Base-by-base conservation (phyloP, 2,888 invertebrate species). In the Andrena praecox region DNA sequence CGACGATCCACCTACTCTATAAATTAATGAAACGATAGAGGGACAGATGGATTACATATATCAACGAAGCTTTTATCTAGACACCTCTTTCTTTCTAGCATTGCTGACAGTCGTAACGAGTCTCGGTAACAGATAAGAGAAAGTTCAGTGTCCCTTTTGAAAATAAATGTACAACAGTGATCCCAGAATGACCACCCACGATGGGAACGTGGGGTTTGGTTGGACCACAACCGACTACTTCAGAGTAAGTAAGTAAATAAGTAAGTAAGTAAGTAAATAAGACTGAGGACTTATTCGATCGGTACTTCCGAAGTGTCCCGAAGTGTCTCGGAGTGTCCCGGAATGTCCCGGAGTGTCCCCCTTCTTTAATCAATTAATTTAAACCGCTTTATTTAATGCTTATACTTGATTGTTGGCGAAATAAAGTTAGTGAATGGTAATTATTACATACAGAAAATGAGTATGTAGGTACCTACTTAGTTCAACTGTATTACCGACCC, bases 111-210 rank as follows among this genome's bases (percentile, higher is more conserved):
- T 27, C 4, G 20, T 56, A 56, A 24, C 54, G 5, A 60, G 31
- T 12, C 10, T 56, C 54, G 6, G 59, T 52, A 4, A 16, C 7
- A 3, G 64, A 63, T 50, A 80, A 31, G 24, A 10, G 27, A 27
- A 72, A 16, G 27, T 35, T 50, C 16, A 29, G 31, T 35, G 35
- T 52, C n/a, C 27, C 56, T 27, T 73, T 77, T 8, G 67, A 68
- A 50, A 81, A 76, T 54, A 78, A 69, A 60, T 72, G 59, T 12
- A 76, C 62, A 2, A 59, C 71, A 20, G 67, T 50, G 12, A 27
- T 68, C 33, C 68, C 60, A 20, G 62, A 35, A 29, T 84, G 80
- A 50, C 64, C 78, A 77, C 73, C 71, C 31, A 77, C 77, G 67
- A 73, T 52, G 73, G 60, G 52, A 48, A 77, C 56, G n/a, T 71